phyloP scores from a whole-genome alignment of 2,888 invertebrate species.

The Nymphalis polychloros region DNA sequence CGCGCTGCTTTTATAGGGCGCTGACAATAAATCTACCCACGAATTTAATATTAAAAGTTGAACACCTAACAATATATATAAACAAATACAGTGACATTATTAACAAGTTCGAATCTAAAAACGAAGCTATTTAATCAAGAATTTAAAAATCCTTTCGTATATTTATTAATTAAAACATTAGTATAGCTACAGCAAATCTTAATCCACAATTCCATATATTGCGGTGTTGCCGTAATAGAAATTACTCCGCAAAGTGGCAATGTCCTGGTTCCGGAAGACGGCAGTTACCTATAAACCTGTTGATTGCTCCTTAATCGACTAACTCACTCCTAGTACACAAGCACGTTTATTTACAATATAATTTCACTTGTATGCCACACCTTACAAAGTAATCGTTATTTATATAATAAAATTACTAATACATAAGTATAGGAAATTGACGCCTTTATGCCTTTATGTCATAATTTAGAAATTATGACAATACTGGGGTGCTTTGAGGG shows the following conservation, averaged over 20 bases:
- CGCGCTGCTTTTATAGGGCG: no score
- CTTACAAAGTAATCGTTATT: background rate
- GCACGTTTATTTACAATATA: background rate
- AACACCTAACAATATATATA: no score
- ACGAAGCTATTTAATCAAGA: no score
- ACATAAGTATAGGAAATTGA: no score
- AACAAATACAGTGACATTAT: no score
- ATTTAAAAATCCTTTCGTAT: background rate
- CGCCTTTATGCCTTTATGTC: no score
- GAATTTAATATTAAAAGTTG: no score
- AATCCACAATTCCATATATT: conserved; percentile 1
- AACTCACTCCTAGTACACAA: conserved; percentile 20
- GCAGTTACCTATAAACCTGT: conserved; percentile 57
- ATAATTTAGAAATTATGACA: no score
- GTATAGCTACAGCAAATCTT: background rate
- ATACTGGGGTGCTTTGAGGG: no score
- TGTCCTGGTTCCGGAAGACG: conserved; percentile 52
- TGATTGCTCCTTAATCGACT: conserved; percentile 61
- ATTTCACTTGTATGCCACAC: background rate
- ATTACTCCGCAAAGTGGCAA: conserved; percentile 43
- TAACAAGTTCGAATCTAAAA: no score
- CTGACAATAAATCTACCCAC: no score
- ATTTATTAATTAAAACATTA: background rate
- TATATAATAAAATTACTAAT: background rate
- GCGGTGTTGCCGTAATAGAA: conserved; percentile 29